Evolutionary conservation across 2,888 invertebrate genomes (phyloP).

Genomic region (Brassicogethes aeneus): DNA sequence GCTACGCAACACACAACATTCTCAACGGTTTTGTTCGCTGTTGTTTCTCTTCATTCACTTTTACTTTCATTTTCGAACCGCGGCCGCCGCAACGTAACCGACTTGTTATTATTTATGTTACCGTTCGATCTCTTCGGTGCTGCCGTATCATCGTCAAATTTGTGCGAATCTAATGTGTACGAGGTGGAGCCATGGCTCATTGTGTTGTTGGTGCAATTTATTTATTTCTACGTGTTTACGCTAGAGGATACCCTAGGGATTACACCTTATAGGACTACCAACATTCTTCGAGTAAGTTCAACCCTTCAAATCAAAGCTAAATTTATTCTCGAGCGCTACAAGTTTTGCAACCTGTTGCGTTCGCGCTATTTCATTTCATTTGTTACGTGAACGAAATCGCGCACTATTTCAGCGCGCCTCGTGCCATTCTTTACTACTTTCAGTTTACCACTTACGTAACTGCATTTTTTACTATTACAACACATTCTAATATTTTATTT

Average conservation of each 20-base stretch:
- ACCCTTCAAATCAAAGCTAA: background rate
- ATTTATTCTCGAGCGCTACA: background rate
- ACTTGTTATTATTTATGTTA: background rate
- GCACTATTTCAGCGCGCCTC: constrained; percentile 31
- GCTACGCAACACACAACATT: too few species aligned
- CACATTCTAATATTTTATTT: constrained; percentile 11
- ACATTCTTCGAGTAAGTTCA: constrained; percentile 30
- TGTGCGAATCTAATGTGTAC: background rate
- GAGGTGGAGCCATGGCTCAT: constrained; percentile 34
- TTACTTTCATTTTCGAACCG: constrained; percentile 42
- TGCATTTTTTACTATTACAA: constrained; percentile 25
- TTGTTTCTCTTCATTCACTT: constrained; percentile 35
- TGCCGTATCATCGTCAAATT: background rate
- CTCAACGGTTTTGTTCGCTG: constrained; percentile 3
- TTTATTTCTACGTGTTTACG: constrained; percentile 31
- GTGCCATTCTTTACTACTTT: constrained; percentile 27
- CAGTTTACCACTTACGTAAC: constrained; percentile 25
- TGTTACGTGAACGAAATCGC: constrained; percentile 12
- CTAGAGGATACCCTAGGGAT: constrained; percentile 28
- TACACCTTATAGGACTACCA: constrained; percentile 32
- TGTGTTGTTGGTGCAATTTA: constrained; percentile 28
- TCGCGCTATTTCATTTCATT: background rate
- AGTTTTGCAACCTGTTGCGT: constrained; percentile 23
- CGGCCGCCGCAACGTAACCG: background rate
- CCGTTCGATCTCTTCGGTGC: background rate